Evolutionary conservation across 1,140 invertebrate genomes (phyloP).

Genomic region (Aphidius gifuensis): DNA sequence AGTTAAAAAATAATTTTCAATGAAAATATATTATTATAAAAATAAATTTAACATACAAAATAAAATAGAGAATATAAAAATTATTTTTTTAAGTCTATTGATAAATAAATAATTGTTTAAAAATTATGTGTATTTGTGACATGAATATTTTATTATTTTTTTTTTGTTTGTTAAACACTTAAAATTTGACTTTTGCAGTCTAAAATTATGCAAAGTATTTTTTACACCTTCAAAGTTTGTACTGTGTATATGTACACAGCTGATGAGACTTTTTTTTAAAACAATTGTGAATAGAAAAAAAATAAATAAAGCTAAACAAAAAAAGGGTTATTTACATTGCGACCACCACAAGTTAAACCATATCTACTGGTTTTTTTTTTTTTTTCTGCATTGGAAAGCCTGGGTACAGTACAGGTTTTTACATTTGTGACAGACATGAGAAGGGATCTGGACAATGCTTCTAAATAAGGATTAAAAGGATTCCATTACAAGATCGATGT

Average conservation of each 20-base stretch:
- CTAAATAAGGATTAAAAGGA: slow-evolving; percentile 32
- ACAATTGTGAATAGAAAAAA: slow-evolving; percentile 30
- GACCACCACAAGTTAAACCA: too few relatives aligned
- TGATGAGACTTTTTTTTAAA: slow-evolving; percentile 42
- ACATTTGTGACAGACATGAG: slow-evolving; percentile 9
- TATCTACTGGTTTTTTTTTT: too few relatives aligned
- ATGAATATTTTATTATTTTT: slow-evolving; percentile 30
- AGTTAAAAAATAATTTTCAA: slow-evolving; percentile 1
- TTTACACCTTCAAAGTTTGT: slow-evolving; percentile 25
- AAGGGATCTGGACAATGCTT: slow-evolving; percentile 24
- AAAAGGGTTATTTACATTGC: not conserved
- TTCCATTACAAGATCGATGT: slow-evolving; percentile 38
- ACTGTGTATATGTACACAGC: slow-evolving; percentile 41
- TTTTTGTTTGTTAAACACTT: slow-evolving; percentile 44
- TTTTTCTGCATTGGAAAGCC: too few relatives aligned
- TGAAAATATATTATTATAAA: slow-evolving; percentile 6
- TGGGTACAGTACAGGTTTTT: slow-evolving; percentile 5
- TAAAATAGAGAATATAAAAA: not conserved
- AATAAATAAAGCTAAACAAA: slow-evolving; percentile 1
- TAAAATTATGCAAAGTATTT: slow-evolving; percentile 40
- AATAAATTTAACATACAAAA: slow-evolving; percentile 9
- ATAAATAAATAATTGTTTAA: slow-evolving; percentile 5
- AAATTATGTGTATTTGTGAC: not conserved
- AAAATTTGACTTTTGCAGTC: slow-evolving; percentile 45
- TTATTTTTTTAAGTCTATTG: not conserved